These are phyloP conservation scores for Zeuzera pyrina DNA, from an alignment of 2,888 invertebrate genomes.

Conservation along the genomic window DNA sequence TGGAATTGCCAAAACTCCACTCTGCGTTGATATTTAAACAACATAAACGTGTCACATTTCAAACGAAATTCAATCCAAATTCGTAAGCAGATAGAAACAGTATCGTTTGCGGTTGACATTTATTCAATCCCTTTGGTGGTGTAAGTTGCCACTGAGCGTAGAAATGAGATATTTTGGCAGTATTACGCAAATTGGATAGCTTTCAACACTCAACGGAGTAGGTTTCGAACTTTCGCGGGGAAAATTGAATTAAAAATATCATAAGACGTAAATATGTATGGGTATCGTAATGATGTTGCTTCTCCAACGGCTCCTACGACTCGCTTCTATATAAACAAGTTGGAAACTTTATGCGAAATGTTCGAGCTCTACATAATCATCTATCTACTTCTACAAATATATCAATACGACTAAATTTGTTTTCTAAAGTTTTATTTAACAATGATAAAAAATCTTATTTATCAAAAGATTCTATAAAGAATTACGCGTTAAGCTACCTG, in stretches of 20 bases:
- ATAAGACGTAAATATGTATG: slow-evolving; percentile 68
- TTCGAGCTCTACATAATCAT: too few species aligned
- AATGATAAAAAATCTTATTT: too few species aligned
- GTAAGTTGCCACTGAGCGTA: slow-evolving; percentile 55
- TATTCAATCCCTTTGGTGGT: slow-evolving; percentile 28
- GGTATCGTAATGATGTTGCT: slow-evolving; percentile 60
- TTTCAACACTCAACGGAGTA: slow-evolving; percentile 73
- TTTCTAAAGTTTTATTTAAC: too few species aligned
- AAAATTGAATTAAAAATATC: slow-evolving; percentile 73
- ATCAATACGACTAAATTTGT: neutral
- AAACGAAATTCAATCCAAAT: slow-evolving; percentile 23
- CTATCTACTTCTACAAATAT: neutral
- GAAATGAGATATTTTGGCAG: slow-evolving; percentile 74
- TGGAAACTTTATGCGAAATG: slow-evolving; percentile 4
- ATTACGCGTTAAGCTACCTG: too few species aligned
- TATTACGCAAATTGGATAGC: slow-evolving; percentile 75
- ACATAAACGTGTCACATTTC: slow-evolving; percentile 20
- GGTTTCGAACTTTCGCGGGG: slow-evolving; percentile 69
- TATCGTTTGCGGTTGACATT: slow-evolving; percentile 15
- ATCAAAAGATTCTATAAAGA: too few species aligned
- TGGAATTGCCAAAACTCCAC: slow-evolving; percentile 73
- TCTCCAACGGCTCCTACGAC: slow-evolving; percentile 21
- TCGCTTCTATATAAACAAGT: slow-evolving; percentile 9
- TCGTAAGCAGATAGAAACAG: slow-evolving; percentile 11
- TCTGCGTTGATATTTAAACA: slow-evolving; percentile 33